Evolutionary conservation across 2,113 vertebrate genomes (phyloP).

Genomic region (Aldabrachelys gigantea): DNA sequence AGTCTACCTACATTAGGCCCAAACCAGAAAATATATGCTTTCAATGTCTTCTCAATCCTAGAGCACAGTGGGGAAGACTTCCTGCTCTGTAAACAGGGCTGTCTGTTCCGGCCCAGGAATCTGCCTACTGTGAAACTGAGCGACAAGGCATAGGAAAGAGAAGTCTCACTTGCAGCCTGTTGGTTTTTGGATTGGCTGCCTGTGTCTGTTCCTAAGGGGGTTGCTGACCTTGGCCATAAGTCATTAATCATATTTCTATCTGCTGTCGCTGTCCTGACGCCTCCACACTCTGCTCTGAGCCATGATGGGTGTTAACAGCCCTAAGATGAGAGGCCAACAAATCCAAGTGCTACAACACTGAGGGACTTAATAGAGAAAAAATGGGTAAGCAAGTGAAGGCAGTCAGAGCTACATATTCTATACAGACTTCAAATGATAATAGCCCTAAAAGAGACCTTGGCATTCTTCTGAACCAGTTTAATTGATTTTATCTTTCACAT

Average conservation of each 20-base stretch:
- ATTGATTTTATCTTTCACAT: accelerated
- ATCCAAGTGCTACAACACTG: background rate
- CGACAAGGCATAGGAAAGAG: background rate
- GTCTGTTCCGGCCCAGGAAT: background rate
- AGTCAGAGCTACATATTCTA: accelerated
- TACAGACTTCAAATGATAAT: background rate
- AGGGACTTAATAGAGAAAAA: background rate
- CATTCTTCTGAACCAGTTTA: background rate
- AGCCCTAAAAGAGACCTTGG: background rate
- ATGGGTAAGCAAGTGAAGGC: background rate
- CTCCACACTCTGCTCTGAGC: background rate
- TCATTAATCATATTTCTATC: accelerated
- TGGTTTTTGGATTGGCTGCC: background rate
- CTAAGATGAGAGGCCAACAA: background rate
- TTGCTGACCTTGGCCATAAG: background rate
- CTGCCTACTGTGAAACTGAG: background rate
- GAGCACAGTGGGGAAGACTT: background rate
- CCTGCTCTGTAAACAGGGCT: background rate
- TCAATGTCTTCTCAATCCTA: slow-evolving; percentile 14
- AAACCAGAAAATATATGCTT: slow-evolving; percentile 22
- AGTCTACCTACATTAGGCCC: slow-evolving; percentile 15
- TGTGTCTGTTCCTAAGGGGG: background rate
- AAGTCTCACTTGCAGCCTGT: background rate
- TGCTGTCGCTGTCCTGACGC: background rate
- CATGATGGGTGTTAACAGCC: background rate